Conservation (phyloP, 2,888 invertebrate species). For the Thera obeliscata region DNA sequence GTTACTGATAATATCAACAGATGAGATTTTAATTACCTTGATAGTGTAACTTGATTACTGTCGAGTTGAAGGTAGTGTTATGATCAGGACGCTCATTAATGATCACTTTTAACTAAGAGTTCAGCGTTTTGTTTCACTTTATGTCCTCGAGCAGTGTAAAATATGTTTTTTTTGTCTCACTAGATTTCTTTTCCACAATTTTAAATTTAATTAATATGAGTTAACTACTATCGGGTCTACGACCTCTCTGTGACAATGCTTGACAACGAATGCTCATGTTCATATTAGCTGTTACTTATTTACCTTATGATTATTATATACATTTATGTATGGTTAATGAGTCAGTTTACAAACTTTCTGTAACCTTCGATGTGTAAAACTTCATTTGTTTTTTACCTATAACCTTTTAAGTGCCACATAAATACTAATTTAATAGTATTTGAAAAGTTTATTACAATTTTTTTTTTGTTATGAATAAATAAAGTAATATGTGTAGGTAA, state of each 20-base stretch:
- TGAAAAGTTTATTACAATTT: too few relatives aligned
- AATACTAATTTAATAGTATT: too few relatives aligned
- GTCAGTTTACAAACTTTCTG: neutral
- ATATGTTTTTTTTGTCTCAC: neutral
- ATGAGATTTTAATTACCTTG: conserved; percentile 45
- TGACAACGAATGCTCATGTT: conserved; percentile 12
- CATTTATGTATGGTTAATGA: conserved; percentile 6
- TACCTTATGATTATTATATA: conserved; percentile 17
- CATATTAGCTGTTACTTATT: conserved; percentile 5
- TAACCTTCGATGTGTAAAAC: too few relatives aligned
- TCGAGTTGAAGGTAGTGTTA: conserved; percentile 12
- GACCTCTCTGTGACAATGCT: conserved; percentile 8
- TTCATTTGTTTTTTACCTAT: too few relatives aligned
- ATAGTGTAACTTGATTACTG: conserved; percentile 37
- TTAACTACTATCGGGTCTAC: neutral
- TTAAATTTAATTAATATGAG: neutral
- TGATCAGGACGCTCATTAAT: conserved; percentile 1
- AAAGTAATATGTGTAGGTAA: too few relatives aligned
- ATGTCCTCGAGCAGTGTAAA: neutral
- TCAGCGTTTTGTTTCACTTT: neutral
- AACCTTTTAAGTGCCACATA: too few relatives aligned
- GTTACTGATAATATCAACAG: conserved; percentile 42
- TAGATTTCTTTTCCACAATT: neutral
- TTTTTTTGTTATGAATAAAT: too few relatives aligned
- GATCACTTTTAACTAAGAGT: conserved; percentile 1